phyloP scores from a whole-genome alignment of 2,113 vertebrate genomes.

The Tichodroma muraria region DNA sequence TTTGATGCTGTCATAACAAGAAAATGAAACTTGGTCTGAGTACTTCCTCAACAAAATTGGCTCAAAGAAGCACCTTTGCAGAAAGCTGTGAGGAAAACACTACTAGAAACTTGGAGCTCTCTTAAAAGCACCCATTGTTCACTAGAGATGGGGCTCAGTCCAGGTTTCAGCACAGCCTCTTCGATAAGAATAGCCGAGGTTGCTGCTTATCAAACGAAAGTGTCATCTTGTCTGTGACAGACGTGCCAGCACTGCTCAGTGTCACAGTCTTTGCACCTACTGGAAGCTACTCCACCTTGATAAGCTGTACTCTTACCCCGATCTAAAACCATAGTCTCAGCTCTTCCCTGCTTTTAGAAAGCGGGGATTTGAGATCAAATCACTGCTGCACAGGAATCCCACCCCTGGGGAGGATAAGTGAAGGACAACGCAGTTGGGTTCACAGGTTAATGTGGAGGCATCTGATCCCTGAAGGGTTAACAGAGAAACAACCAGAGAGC shows the following conservation, averaged over 20 bases:
- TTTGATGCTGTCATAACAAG: background rate
- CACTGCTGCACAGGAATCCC: background rate
- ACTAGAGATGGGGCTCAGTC: background rate
- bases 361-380: background rate
- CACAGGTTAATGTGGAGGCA: background rate
- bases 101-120: background rate
- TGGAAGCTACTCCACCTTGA: slow-evolving; percentile 34
- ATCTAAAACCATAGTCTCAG: background rate
- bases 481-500: background rate
- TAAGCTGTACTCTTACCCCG: slow-evolving; percentile 2
- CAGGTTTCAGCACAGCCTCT: background rate
- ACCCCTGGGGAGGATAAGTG: background rate
- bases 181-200: slow-evolving; percentile 11
- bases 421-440: background rate
- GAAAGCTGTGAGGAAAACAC: background rate
- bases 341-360: slow-evolving; percentile 1
- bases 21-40: background rate
- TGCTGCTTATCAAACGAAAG: slow-evolving; percentile 49
- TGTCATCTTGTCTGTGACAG: slow-evolving; percentile 45
- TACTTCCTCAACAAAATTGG: background rate
- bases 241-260: slow-evolving; percentile 35
- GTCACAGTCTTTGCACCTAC: slow-evolving; percentile 56
- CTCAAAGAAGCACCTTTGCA: background rate
- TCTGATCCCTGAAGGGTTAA: background rate
- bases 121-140: background rate